Conservation (phyloP, 1,140 invertebrate species). For the Lasaia peninsularis region DNA sequence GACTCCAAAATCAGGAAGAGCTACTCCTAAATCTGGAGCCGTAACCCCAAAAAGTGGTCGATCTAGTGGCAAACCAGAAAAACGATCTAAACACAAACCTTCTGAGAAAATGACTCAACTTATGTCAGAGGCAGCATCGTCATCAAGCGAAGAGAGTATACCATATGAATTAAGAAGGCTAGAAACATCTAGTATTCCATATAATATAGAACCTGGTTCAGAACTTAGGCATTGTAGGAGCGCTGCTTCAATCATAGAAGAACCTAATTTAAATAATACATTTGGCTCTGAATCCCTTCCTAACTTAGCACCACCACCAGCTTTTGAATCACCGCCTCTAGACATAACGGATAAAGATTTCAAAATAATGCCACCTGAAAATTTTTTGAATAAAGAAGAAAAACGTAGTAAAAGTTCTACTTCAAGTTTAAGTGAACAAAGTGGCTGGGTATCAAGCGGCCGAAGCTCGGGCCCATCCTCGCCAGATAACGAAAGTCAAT, state of each 20-base stretch:
- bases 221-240: slow-evolving; percentile 80
- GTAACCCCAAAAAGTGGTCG: slow-evolving; percentile 66
- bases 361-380: slow-evolving; percentile 73
- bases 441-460: slow-evolving; percentile 86
- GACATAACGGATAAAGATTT: slow-evolving; percentile 74
- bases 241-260: slow-evolving; percentile 78
- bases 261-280: slow-evolving; percentile 67
- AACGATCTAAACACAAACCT: slow-evolving; percentile 67
- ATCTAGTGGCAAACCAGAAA: slow-evolving; percentile 67
- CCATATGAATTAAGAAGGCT: slow-evolving; percentile 73
- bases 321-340: slow-evolving; percentile 73
- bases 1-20: slow-evolving; percentile 63
- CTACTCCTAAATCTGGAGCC: slow-evolving; percentile 61
- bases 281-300: slow-evolving; percentile 80
- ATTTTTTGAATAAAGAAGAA: slow-evolving; percentile 68
- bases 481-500: slow-evolving; percentile 76
- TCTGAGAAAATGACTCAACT: slow-evolving; percentile 74
- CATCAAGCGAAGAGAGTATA: slow-evolving; percentile 74
- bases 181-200: slow-evolving; percentile 79
- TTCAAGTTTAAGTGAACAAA: slow-evolving; percentile 86
- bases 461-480: slow-evolving; percentile 79
- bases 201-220: slow-evolving; percentile 75
- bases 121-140: slow-evolving; percentile 74
- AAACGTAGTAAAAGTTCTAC: slow-evolving; percentile 78
- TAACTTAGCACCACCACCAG: slow-evolving; percentile 79